Base-by-base conservation (phyloP, 1,140 invertebrate species). In the Cyclina sinensis region DNA sequence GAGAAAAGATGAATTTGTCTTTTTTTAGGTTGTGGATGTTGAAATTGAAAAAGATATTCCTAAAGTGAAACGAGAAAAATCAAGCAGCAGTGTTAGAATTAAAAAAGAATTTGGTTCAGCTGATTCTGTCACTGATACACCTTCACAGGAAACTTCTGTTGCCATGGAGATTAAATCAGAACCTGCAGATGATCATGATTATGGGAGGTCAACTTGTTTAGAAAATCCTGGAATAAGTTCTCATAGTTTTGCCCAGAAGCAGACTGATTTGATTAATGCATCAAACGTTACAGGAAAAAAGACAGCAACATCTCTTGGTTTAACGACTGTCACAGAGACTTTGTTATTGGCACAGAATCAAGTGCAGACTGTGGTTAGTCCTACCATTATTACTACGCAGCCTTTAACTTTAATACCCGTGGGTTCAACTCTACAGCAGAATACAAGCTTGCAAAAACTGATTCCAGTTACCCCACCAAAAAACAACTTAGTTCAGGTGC, bases 11-110 rank as follows among this genome's bases (percentile, higher is more conserved):
- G n/a, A n/a, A n/a, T n/a, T n/a, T n/a, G n/a, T n/a, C n/a, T n/a
- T n/a, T 7, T 90, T 89, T 0, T 85, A 93, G 92, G 78, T 86
- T 1, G 90, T 91, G 3, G 89, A 91, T 74, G 65, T 91, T 14
- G 90, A 91, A 76, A 51, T 91, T 62, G 90, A 91, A 74, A 86
- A 68, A 86, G 86, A 86, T 46, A 46, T 82, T 32, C 43, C 54
- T 57, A 43, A 80, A 39, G 32, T 81, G 35, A 65, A 80, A 73
- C 59, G n/a, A 57, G 14, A 65, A 68, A 68, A 85, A 74, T 21
- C 83, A 51, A 48, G n/a, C 51, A 30, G 24, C 39, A 46, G 51
- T 21, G n/a, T 43, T 3, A 59, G 14, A 24, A 27, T 87, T 14
- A 87, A 87, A 48, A 32, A 87, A 27, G 85, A 87, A 39, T 3